These are phyloP conservation scores for Palloptera scutellata DNA, from an alignment of 2,888 invertebrate species.

Conservation along the genomic window DNA sequence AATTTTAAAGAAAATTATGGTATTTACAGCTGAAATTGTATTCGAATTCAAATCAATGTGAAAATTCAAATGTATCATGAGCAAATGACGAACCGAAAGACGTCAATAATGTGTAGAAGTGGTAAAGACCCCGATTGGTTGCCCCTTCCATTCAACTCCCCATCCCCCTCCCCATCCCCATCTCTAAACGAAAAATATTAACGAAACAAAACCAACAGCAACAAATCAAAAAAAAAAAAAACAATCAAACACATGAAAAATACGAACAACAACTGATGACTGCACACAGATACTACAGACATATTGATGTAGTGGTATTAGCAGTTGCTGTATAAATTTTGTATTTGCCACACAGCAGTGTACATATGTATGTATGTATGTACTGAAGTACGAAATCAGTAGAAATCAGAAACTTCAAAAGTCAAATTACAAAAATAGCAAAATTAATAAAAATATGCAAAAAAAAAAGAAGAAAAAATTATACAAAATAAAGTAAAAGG, in stretches of 20 bases:
- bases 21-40: constrained; percentile 26
- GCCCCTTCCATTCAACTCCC: background rate
- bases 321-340: background rate
- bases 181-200: background rate
- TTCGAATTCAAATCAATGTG: constrained; percentile 26
- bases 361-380: background rate
- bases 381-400: constrained; percentile 23
- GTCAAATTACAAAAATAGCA: constrained; percentile 26
- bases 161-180: background rate
- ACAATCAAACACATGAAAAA: background rate
- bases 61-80: constrained; percentile 21
- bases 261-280: constrained; percentile 1
- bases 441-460: background rate
- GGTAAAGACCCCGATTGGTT: background rate
- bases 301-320: background rate
- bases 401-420: constrained; percentile 28
- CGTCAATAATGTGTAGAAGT: background rate
- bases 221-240: background rate
- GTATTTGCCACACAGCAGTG: background rate
- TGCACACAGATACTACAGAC: background rate
- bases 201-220: too few relatives aligned
- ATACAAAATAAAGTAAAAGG: constrained; percentile 10
- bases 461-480: constrained; percentile 14
- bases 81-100: constrained; percentile 7
- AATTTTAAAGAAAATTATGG: too few relatives aligned